Conservation (phyloP, 2,113 vertebrate species). For the Alligator mississippiensis region DNA sequence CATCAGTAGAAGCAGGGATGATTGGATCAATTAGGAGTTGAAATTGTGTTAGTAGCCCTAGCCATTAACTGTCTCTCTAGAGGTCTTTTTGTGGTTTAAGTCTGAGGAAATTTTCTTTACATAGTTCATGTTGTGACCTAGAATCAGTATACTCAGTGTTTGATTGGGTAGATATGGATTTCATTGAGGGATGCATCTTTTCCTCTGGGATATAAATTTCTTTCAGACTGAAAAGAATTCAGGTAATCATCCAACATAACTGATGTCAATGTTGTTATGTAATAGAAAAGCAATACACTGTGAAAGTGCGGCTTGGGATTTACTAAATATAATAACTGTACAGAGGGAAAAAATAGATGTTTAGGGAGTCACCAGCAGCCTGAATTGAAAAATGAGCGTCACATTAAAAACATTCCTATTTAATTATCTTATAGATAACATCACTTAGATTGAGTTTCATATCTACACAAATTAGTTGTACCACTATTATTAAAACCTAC, state of each 20-base stretch:
- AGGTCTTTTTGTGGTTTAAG: neutral
- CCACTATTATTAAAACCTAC: slow-evolving; percentile 69
- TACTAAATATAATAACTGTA: slow-evolving; percentile 39
- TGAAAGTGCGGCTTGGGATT: slow-evolving; percentile 31
- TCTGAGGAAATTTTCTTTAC: neutral
- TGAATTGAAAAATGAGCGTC: slow-evolving; percentile 62
- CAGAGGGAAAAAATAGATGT: slow-evolving; percentile 26
- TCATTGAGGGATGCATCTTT: neutral
- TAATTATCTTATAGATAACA: slow-evolving; percentile 59
- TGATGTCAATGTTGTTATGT: neutral
- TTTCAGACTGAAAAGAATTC: neutral
- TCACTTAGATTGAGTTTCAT: slow-evolving; percentile 50
- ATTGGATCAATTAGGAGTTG: neutral
- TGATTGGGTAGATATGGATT: neutral
- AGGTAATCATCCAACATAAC: neutral
- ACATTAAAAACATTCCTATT: slow-evolving; percentile 50
- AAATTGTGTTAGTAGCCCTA: neutral
- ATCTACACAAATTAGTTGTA: slow-evolving; percentile 68
- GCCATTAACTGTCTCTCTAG: neutral
- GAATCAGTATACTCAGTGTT: too few relatives aligned
- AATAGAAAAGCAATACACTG: slow-evolving; percentile 16
- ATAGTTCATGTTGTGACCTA: neutral
- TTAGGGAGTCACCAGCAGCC: slow-evolving; percentile 35
- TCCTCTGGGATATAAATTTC: neutral
- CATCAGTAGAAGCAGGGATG: neutral